Evolutionary conservation across 2,888 invertebrate species (phyloP), one percentile per base, ranked within the genome.

Genomic region (Drosophila leonis): DNA sequence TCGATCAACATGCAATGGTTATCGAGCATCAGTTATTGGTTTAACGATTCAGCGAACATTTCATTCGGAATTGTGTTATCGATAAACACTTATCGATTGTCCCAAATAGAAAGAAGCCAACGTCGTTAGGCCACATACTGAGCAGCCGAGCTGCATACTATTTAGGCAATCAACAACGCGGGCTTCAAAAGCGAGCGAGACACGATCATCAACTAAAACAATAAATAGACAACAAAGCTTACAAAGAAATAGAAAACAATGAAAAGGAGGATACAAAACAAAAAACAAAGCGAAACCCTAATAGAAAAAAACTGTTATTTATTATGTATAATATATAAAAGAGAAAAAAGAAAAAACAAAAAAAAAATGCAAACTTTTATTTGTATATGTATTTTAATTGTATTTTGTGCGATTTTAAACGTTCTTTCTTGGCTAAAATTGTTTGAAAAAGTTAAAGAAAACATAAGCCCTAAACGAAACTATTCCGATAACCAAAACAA

Each of bases 151-250:
- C 78, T 78, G 78, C 78, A 72, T 68, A 82, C 70, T 88, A 78
- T 64, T 69, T 81, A 85, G 83, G 83, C 83, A 83, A 88, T 83
- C 83, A 88, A 78, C 57, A 77, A 65, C 69, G 86, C 83, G 65
- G 65, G 60, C 83, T 83, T 88, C 37, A 75, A 88, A 88, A 88
- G 83, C 63, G 70, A 52, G 71, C 70, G 70, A 65, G 69, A 65
- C 31, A 54, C 46, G 66, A 49, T 66, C 77, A 80, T 64, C 64
- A 59, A 80, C 72, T 62, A 63, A 62, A 80, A 76, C 59, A 70
- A 75, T 65, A 56, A 55, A 61, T 54, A 68, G 49, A 54, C 49
- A 69, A 72, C 67, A 54, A 54, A 31, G 41, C 55, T 55, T 55
- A 55, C 44, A 55, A 49, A 69, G n/a, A 37, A 51, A 54, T 57